Conservation (phyloP, 2,113 vertebrate genomes). For the Acanthisitta chloris region DNA sequence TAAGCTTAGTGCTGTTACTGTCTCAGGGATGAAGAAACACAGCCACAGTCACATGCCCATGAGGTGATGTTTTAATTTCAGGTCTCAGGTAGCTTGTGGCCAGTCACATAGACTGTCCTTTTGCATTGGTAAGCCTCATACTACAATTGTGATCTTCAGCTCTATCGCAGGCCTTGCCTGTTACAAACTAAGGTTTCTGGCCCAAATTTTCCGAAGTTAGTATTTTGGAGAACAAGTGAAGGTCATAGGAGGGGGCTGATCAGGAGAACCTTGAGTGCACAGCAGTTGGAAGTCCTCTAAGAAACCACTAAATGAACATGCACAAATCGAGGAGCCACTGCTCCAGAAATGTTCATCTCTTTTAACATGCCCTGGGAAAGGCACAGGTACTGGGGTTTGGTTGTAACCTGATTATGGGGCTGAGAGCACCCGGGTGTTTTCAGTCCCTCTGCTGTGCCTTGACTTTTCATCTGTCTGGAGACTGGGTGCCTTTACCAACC, state of each 20-base stretch:
- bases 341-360: background rate
- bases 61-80: background rate
- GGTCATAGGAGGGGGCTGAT: background rate
- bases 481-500: background rate
- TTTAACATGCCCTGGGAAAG: background rate
- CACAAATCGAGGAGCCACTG: background rate
- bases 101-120: background rate
- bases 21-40: background rate
- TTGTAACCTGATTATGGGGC: background rate
- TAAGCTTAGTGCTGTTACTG: background rate
- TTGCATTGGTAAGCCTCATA: background rate
- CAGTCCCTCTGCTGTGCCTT: background rate
- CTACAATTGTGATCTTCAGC: background rate
- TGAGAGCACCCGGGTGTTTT: background rate
- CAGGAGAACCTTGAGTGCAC: fast-evolving
- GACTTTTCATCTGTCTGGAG: background rate
- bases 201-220: background rate
- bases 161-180: background rate
- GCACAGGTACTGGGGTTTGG: background rate
- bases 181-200: background rate
- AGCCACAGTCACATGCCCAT: fast-evolving
- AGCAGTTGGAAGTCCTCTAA: background rate
- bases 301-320: background rate
- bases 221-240: background rate
- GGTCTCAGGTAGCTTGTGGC: background rate